Evolutionary conservation across 2,888 invertebrate species (phyloP).

Genomic region (Chalcosyrphus nemorum): DNA sequence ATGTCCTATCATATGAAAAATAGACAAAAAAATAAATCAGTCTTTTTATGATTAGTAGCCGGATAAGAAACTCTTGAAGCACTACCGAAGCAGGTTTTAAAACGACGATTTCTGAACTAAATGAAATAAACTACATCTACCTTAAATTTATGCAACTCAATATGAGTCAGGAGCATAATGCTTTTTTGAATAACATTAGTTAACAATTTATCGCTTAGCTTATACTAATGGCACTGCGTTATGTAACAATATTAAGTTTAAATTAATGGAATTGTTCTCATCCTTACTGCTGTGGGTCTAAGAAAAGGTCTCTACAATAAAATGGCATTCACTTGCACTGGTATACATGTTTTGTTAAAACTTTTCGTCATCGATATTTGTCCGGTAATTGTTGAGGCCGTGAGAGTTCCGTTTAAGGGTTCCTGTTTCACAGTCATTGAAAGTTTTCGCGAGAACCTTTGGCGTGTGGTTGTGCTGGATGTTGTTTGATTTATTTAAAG

Average conservation of each 20-base stretch:
- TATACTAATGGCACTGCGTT: conserved; percentile 69
- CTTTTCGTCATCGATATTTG: conserved; percentile 81
- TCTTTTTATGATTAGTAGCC: conserved; percentile 63
- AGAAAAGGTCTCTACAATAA: not conserved
- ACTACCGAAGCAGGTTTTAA: conserved; percentile 24
- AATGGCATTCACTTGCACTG: not conserved
- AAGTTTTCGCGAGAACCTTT: conserved; percentile 87
- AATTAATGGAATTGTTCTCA: conserved; percentile 6
- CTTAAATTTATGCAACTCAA: conserved; percentile 75
- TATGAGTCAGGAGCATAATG: conserved; percentile 76
- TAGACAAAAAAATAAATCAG: conserved; percentile 66
- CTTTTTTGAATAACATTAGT: conserved; percentile 49
- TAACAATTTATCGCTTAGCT: conserved; percentile 55
- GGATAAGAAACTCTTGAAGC: conserved; percentile 43
- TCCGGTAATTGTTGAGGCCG: conserved; percentile 84
- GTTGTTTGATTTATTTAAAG: conserved; percentile 84
- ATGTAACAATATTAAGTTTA: conserved; percentile 39
- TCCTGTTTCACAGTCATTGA: conserved; percentile 90
- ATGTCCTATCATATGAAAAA: conserved; percentile 33
- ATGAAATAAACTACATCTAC: not conserved
- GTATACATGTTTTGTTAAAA: conserved; percentile 76
- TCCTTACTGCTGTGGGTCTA: not conserved
- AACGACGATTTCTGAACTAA: not conserved
- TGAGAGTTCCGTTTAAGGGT: conserved; percentile 90
- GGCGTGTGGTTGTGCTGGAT: conserved; percentile 85